Evolutionary conservation across 2,888 invertebrate genomes (phyloP).

Genomic region (Drosophila mercatorum): DNA sequence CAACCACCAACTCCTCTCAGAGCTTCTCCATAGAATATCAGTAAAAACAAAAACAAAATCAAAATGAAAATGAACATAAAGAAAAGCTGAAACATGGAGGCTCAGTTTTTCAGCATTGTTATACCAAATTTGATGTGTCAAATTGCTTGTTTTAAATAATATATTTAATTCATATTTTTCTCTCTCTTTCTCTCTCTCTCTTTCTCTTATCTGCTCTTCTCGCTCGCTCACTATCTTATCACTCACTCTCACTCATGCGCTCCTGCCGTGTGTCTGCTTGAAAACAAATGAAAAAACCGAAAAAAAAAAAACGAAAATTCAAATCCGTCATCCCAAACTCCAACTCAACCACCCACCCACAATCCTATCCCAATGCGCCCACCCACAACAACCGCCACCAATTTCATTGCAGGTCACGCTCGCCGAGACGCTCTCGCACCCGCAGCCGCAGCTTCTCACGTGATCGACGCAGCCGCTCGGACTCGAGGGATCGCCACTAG

Average conservation of each 20-base stretch:
- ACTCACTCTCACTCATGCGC: constrained; percentile 18
- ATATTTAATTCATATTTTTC: constrained; percentile 67
- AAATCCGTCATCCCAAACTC: neutral
- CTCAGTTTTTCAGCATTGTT: constrained; percentile 26
- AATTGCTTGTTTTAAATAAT: constrained; percentile 32
- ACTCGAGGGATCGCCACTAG: constrained; percentile 87
- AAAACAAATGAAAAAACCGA: neutral
- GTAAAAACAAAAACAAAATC: constrained; percentile 6
- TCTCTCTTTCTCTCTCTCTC: constrained; percentile 16
- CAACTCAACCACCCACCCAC: neutral
- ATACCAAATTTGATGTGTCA: constrained; percentile 17
- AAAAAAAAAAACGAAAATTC: neutral
- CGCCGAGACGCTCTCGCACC: constrained; percentile 84
- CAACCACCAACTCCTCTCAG: constrained; percentile 28
- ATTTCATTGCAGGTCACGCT: constrained; percentile 83
- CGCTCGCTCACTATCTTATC: constrained; percentile 17
- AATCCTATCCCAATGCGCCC: neutral
- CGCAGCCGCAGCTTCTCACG: constrained; percentile 86
- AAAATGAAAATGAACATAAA: neutral
- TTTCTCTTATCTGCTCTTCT: constrained; percentile 14
- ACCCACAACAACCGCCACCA: constrained; percentile 16
- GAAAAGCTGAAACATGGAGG: constrained; percentile 23
- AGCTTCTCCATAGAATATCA: constrained; percentile 33
- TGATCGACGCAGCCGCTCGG: constrained; percentile 86
- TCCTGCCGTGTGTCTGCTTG: constrained; percentile 36